phyloP scores from a whole-genome alignment of 2,797 vertebrate species.

The Eulemur albifrons region DNA sequence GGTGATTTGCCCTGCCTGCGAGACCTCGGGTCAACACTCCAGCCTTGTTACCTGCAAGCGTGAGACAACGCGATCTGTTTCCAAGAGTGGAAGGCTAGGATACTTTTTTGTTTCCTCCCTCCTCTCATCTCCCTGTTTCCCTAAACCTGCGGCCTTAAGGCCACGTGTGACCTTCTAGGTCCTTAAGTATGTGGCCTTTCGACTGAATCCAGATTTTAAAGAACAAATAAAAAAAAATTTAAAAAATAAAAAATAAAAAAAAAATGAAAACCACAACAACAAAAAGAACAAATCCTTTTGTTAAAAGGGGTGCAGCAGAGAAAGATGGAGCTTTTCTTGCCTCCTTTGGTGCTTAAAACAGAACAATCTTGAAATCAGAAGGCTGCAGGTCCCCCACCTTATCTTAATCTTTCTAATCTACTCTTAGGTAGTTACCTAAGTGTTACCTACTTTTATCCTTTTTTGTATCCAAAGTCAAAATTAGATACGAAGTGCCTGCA shows the following conservation, averaged over 20 bases:
- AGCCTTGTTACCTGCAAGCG: background rate
- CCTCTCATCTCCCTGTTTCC: background rate
- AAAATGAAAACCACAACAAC: no score
- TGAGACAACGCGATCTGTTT: background rate
- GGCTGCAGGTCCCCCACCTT: background rate
- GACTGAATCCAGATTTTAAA: no score
- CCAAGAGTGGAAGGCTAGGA: background rate
- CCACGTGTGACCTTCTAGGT: no score
- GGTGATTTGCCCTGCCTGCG: background rate
- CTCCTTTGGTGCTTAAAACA: no score
- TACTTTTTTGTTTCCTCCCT: background rate
- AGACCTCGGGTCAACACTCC: background rate
- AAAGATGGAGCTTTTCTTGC: no score
- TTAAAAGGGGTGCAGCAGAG: no score
- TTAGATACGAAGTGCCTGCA: background rate
- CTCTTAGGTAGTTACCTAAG: background rate
- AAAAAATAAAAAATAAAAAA: no score
- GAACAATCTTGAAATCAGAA: no score
- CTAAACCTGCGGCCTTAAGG: background rate
- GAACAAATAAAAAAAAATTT: no score
- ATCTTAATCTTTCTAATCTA: background rate
- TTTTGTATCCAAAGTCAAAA: background rate
- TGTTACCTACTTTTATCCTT: background rate
- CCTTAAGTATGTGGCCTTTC: no score
- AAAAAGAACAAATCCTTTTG: no score